phyloP scores from a whole-genome alignment of 2,797 vertebrate genomes.

The Tarsius wallacei region DNA sequence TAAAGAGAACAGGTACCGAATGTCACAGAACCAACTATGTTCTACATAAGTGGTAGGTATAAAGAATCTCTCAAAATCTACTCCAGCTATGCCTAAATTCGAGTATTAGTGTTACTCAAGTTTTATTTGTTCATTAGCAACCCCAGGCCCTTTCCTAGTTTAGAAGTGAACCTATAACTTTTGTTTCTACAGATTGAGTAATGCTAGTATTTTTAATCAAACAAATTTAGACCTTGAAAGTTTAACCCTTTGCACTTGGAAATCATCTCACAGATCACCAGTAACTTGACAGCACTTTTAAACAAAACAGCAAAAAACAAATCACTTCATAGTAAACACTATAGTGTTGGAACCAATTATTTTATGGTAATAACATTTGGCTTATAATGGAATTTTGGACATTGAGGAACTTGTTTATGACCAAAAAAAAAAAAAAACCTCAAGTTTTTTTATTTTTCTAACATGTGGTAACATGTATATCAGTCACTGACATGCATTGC shows the following conservation, averaged over 20 bases:
- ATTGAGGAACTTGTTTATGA: too few species aligned
- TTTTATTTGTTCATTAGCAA: slow-evolving; percentile 45
- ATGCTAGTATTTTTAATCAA: not conserved
- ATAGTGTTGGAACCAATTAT: too few species aligned
- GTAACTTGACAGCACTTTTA: too few species aligned
- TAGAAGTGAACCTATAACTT: not conserved
- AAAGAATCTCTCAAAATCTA: not conserved
- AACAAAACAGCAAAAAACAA: too few species aligned
- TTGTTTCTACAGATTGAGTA: not conserved
- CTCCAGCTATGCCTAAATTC: not conserved
- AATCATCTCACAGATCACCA: too few species aligned
- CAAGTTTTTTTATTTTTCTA: too few species aligned
- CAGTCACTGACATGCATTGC: too few species aligned
- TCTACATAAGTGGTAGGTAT: not conserved
- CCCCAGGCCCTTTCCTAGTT: not conserved
- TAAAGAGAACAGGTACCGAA: slow-evolving; percentile 20
- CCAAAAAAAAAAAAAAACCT: too few species aligned
- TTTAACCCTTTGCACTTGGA: not conserved
- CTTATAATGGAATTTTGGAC: too few species aligned
- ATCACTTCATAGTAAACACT: too few species aligned
- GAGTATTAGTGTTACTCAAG: slow-evolving; percentile 4
- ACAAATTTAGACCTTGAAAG: not conserved
- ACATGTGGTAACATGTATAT: too few species aligned
- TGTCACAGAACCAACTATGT: not conserved
- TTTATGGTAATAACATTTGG: too few species aligned